These are phyloP conservation scores for Subanguina moxae DNA, from an alignment of 1,140 invertebrate genomes.

Conservation along the genomic window DNA sequence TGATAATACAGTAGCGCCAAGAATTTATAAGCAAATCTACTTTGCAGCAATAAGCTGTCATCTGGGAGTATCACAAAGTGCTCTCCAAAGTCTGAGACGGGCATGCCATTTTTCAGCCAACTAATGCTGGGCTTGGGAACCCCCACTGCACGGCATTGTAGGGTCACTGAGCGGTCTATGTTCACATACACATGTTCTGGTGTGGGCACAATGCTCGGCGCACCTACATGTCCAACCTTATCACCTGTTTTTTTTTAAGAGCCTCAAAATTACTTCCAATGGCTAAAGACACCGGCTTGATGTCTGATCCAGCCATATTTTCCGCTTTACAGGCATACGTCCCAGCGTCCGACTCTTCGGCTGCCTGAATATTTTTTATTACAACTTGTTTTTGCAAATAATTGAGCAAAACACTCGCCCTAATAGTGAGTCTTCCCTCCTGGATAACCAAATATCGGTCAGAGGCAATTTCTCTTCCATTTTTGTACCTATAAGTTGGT, in stretches of 20 bases:
- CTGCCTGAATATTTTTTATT: conserved; percentile 33
- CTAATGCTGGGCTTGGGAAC: conserved; percentile 56
- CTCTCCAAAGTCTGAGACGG: conserved; percentile 34
- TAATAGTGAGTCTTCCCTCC: conserved; percentile 37
- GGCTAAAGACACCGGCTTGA: conserved; percentile 56
- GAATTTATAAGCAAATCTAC: not conserved
- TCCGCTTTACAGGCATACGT: conserved; percentile 62
- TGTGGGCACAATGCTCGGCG: conserved; percentile 57
- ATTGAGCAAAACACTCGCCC: conserved; percentile 16
- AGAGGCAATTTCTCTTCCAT: conserved; percentile 51
- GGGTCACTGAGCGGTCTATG: conserved; percentile 60
- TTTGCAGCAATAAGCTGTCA: conserved; percentile 49
- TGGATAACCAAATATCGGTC: conserved; percentile 28
- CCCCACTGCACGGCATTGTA: conserved; percentile 58
- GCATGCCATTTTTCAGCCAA: conserved; percentile 54
- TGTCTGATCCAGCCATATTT: conserved; percentile 61
- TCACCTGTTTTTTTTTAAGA: too few relatives aligned
- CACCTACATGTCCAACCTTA: too few relatives aligned
- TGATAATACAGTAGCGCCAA: not conserved
- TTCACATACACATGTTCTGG: conserved; percentile 59
- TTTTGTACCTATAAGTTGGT: conserved; percentile 61
- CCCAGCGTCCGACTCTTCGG: conserved; percentile 56
- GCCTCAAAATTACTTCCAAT: conserved; percentile 62
- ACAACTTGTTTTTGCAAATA: not conserved
- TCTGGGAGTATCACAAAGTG: conserved; percentile 47